These are phyloP conservation scores for Lepidochrysops patricia DNA, from an alignment of 2,888 invertebrate species.

Conservation along the genomic window DNA sequence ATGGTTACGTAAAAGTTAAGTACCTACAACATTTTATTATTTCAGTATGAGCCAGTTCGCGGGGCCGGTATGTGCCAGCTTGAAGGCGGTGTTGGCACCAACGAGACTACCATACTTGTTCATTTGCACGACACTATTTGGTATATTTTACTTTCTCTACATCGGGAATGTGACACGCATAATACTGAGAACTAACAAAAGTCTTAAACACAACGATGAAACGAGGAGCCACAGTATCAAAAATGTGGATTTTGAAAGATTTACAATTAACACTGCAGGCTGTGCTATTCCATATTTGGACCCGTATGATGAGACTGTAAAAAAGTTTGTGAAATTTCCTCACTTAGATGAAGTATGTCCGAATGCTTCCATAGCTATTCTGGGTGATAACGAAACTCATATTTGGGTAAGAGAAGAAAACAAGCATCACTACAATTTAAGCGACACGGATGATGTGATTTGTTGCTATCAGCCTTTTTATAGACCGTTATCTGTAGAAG, in stretches of 20 bases:
- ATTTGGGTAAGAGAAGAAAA: slow-evolving; percentile 62
- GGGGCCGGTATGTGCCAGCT: slow-evolving; percentile 5
- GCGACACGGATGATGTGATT: slow-evolving; percentile 40
- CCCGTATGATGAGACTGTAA: slow-evolving; percentile 66
- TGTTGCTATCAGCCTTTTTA: slow-evolving; percentile 76
- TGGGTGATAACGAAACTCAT: slow-evolving; percentile 72
- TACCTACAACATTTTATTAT: slow-evolving; percentile 12
- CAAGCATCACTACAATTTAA: slow-evolving; percentile 56
- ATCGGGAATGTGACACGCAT: slow-evolving; percentile 24
- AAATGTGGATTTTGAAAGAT: slow-evolving; percentile 26
- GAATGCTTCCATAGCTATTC: slow-evolving; percentile 48
- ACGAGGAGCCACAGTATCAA: slow-evolving; percentile 9
- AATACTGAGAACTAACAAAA: slow-evolving; percentile 19
- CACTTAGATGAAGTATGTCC: slow-evolving; percentile 58
- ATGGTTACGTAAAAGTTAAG: not conserved
- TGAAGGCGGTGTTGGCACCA: slow-evolving; percentile 19
- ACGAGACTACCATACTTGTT: slow-evolving; percentile 33
- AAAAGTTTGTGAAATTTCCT: slow-evolving; percentile 55
- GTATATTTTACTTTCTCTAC: slow-evolving; percentile 31
- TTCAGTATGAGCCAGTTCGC: slow-evolving; percentile 28
- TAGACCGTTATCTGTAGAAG: slow-evolving; percentile 47
- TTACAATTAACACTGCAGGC: slow-evolving; percentile 71
- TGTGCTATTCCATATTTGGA: slow-evolving; percentile 77
- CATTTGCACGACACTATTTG: slow-evolving; percentile 30
- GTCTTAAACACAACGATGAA: slow-evolving; percentile 13